These are phyloP conservation scores for Pemphredon lugubris DNA, from an alignment of 2,888 invertebrate species.

Conservation along the genomic window DNA sequence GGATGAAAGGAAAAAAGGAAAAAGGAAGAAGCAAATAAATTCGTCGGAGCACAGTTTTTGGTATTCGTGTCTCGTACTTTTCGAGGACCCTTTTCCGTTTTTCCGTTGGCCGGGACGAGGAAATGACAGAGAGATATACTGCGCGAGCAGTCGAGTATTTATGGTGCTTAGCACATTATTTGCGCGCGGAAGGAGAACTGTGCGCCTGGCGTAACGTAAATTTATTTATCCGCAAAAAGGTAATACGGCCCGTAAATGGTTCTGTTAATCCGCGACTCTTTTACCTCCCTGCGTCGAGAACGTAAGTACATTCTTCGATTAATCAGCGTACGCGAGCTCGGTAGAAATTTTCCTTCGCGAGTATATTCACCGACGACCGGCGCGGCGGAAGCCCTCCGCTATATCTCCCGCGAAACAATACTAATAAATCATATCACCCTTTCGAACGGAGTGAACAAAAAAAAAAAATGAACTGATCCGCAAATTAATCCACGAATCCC, in stretches of 20 bases:
- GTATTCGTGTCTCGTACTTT: conserved; percentile 2
- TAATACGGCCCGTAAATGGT: background rate
- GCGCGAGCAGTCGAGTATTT: conserved; percentile 27
- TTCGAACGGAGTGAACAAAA: too few species aligned
- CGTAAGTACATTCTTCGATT: conserved; percentile 12
- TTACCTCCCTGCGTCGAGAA: conserved; percentile 6
- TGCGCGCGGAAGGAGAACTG: conserved; percentile 15
- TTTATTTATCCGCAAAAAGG: conserved; percentile 40
- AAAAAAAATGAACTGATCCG: too few species aligned
- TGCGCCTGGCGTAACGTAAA: conserved; percentile 38
- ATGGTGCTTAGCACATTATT: conserved; percentile 33
- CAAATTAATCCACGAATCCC: too few species aligned
- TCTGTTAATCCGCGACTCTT: conserved; percentile 11
- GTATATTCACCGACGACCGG: too few species aligned
- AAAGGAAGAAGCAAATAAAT: too few species aligned
- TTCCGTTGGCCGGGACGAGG: conserved; percentile 17
- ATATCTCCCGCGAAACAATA: too few species aligned
- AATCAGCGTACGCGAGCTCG: conserved; percentile 16
- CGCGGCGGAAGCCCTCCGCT: too few species aligned
- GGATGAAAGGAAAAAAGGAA: too few species aligned
- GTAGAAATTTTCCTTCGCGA: too few species aligned
- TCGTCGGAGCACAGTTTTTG: conserved; percentile 1
- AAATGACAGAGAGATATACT: conserved; percentile 28
- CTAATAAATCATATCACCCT: too few species aligned
- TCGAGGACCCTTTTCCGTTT: conserved; percentile 3